phyloP scores from a whole-genome alignment of 2,888 invertebrate species.

The Agrochola lychnidis region DNA sequence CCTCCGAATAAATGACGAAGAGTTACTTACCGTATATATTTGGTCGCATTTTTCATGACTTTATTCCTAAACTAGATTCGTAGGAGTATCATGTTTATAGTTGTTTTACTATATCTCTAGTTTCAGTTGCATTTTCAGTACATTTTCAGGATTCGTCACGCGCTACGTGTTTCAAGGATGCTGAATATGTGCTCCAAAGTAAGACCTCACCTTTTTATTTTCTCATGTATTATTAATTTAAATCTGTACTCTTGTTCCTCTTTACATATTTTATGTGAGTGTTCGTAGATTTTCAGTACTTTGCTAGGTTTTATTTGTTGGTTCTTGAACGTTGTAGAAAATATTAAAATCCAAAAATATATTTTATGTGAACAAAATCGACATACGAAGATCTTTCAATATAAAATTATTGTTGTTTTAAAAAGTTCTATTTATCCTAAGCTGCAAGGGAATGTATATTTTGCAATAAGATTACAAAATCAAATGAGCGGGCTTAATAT shows the following conservation, averaged over 20 bases:
- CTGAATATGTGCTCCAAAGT: slow-evolving; percentile 16
- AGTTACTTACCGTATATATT: background rate
- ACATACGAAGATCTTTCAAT: background rate
- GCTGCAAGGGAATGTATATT: background rate
- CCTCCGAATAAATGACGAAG: background rate
- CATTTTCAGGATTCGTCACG: slow-evolving; percentile 37
- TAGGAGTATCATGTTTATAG: background rate
- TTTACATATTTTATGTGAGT: slow-evolving; percentile 9
- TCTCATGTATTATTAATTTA: slow-evolving; percentile 34
- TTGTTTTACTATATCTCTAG: slow-evolving; percentile 8
- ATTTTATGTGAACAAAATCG: background rate
- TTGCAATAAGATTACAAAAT: background rate
- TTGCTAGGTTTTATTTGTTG: slow-evolving; percentile 7
- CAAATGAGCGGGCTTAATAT: slow-evolving; percentile 13
- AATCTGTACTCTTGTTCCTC: slow-evolving; percentile 15
- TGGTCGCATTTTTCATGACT: background rate
- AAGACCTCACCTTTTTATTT: slow-evolving; percentile 28
- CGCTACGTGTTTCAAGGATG: slow-evolving; percentile 23
- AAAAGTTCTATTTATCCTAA: background rate
- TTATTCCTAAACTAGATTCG: background rate
- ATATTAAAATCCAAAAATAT: slow-evolving; percentile 4
- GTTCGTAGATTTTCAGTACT: slow-evolving; percentile 1
- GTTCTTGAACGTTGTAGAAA: background rate
- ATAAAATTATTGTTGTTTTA: background rate
- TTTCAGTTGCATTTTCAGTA: slow-evolving; percentile 35